These are phyloP conservation scores for Cyprinodon variegatus DNA, from an alignment of 2,113 vertebrate genomes.

Conservation along the genomic window DNA sequence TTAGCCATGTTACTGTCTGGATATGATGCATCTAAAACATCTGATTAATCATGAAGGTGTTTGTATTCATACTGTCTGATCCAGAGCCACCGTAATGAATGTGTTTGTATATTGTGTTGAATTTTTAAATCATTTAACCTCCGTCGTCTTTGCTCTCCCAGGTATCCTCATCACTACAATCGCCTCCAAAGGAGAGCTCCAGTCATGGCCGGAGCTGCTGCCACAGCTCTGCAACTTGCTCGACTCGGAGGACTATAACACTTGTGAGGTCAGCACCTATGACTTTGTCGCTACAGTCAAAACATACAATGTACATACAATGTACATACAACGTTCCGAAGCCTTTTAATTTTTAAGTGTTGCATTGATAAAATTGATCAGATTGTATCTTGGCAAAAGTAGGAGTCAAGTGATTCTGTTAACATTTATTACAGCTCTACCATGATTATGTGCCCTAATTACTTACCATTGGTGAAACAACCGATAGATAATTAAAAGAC, in stretches of 20 bases:
- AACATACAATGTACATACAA: neutral
- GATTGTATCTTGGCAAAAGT: too few species aligned
- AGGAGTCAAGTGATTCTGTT: too few species aligned
- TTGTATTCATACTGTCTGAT: conserved; percentile 78
- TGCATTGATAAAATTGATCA: too few species aligned
- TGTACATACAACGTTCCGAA: too few species aligned
- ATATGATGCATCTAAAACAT: conserved; percentile 62
- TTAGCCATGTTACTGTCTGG: conserved; percentile 20
- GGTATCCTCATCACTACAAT: conserved; percentile 97
- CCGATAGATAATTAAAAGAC: too few species aligned
- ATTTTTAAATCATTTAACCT: neutral
- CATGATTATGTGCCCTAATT: too few species aligned
- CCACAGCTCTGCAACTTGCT: conserved; percentile 95
- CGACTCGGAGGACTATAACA: conserved; percentile 96
- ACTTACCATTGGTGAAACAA: too few species aligned
- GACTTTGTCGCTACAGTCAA: neutral
- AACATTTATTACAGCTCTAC: too few species aligned
- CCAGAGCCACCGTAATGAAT: conserved; percentile 31
- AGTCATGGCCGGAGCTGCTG: conserved; percentile 94
- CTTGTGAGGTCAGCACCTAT: conserved; percentile 86
- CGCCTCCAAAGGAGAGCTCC: conserved; percentile 93
- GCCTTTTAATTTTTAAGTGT: too few species aligned
- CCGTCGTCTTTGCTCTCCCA: conserved; percentile 43
- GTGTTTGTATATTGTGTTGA: neutral
- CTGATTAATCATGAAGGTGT: conserved; percentile 60